Conservation (phyloP, 2,888 invertebrate genomes). For the Gortyna flavago region DNA sequence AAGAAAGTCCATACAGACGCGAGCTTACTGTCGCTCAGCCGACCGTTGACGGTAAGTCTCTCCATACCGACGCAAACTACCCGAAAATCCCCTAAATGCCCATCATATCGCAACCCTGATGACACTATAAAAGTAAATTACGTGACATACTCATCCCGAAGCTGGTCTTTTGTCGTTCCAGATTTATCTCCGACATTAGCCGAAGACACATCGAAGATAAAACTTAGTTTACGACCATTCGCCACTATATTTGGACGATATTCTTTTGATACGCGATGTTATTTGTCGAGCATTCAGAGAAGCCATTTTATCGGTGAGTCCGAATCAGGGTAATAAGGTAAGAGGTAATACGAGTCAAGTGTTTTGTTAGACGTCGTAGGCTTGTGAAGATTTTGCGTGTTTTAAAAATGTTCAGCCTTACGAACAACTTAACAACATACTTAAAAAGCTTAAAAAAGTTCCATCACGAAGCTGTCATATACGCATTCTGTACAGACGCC, state of each 20-base stretch:
- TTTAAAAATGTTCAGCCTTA: slow-evolving; percentile 16
- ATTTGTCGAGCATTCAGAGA: slow-evolving; percentile 62
- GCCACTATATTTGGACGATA: slow-evolving; percentile 67
- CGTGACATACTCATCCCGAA: slow-evolving; percentile 63
- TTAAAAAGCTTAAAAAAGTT: background rate
- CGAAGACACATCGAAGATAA: slow-evolving; percentile 67
- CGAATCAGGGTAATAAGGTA: slow-evolving; percentile 60
- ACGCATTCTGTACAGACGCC: background rate
- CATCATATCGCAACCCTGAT: slow-evolving; percentile 66
- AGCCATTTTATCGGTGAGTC: slow-evolving; percentile 57
- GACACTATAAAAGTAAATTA: slow-evolving; percentile 69
- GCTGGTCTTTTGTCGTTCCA: slow-evolving; percentile 69
- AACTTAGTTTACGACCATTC: slow-evolving; percentile 68
- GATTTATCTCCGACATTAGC: slow-evolving; percentile 69
- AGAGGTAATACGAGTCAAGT: slow-evolving; percentile 42
- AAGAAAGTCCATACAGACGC: slow-evolving; percentile 2
- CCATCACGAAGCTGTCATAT: background rate
- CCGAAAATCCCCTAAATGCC: slow-evolving; percentile 58
- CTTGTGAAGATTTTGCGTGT: slow-evolving; percentile 19
- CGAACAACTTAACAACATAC: background rate
- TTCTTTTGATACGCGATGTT: slow-evolving; percentile 64
- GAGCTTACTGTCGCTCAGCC: slow-evolving; percentile 44
- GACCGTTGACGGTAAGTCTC: slow-evolving; percentile 48
- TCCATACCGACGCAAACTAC: slow-evolving; percentile 58
- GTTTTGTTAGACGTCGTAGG: slow-evolving; percentile 27